Percentiles rank a stretch among this genome's conserved stretches.
phyloP scores from a whole-genome alignment of 2,888 invertebrate species.

The Bimastos eiseni region DNA sequence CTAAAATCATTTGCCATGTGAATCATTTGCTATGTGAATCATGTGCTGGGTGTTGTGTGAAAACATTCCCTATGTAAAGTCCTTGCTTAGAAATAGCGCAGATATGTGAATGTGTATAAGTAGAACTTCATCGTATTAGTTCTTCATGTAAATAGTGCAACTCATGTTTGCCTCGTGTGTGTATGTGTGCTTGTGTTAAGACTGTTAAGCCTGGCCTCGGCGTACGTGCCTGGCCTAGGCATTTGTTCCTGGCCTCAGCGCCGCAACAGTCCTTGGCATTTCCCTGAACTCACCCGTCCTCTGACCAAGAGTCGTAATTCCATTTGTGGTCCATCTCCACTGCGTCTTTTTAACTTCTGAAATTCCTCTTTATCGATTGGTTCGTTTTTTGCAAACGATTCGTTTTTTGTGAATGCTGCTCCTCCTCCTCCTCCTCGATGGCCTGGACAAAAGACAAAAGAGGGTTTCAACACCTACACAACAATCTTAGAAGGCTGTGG shows the following conservation, averaged over 20 bases:
- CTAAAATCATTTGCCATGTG: background rate
- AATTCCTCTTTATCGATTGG: background rate
- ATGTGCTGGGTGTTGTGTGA: background rate
- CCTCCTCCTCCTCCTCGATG: background rate
- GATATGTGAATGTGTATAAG: too few relatives aligned
- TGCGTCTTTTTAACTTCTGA: background rate
- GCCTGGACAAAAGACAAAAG: background rate
- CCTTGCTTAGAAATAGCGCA: too few relatives aligned
- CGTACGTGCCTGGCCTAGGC: too few relatives aligned
- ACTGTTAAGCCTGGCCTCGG: too few relatives aligned
- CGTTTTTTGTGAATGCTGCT: background rate
- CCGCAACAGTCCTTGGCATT: background rate
- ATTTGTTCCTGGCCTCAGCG: background rate
- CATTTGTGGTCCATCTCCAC: conserved; percentile 21
- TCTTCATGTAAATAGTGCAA: too few relatives aligned
- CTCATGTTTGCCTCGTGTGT: too few relatives aligned
- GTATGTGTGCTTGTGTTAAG: too few relatives aligned
- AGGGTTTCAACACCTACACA: background rate
- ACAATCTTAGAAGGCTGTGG: background rate
- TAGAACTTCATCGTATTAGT: too few relatives aligned
- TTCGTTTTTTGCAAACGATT: background rate
- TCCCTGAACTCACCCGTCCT: background rate
- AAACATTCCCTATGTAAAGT: too few relatives aligned
- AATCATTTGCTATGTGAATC: background rate
- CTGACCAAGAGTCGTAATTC: background rate